Evolutionary conservation across 37 sponge, comb jelly and placozoan species (phyloP), one percentile per base, ranked within the genome.

Genomic region (Oscarella lobularis): DNA sequence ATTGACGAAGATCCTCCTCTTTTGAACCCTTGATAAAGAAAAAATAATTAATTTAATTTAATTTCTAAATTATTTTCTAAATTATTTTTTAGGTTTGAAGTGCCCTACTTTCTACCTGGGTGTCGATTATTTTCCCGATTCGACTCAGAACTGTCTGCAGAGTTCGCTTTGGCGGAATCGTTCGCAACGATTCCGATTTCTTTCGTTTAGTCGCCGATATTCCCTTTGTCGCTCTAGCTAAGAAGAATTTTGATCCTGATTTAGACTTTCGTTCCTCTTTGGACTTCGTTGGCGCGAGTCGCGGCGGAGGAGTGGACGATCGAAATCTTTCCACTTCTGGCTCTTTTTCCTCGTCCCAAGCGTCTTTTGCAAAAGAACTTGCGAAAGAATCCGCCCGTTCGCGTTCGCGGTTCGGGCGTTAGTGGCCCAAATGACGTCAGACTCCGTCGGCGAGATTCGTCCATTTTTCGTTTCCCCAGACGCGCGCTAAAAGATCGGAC

Each of bases 1-100:
- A 89, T 39, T 80, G 76, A 74, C 77, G 81, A n/a, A 86, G 39
- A 27, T 9, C 20, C 60, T 48, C 60, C 60, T 48, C 20, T 9
- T 9, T 48, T 48, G 60, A 48, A 20, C 60, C 9, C 60, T 9
- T 27, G 9, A 48, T 48, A 48, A 48, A 48, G 9, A n/a, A 48
- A 48, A 48, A 48, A 9, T 27, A 27, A 48, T 27, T 20, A 48
- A 48, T 48, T 48, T 27, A 48, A 48, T 27, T 48, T 48, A 48
- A 48, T 27, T 27, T 27, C n/a, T n/a, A n/a, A 48, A 48, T 48
- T 27, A 48, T 48, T 27, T 20, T 48, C 9, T 27, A 48, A 48
- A 48, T 48, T 48, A 48, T 48, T 27, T 27, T 27, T 48, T 48
- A 48, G 20, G 20, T 27, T 9, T 48, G 20, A 48, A 48, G 20